These are phyloP conservation scores for Euleptes europaea DNA, from an alignment of 2,113 vertebrate species.

Conservation along the genomic window DNA sequence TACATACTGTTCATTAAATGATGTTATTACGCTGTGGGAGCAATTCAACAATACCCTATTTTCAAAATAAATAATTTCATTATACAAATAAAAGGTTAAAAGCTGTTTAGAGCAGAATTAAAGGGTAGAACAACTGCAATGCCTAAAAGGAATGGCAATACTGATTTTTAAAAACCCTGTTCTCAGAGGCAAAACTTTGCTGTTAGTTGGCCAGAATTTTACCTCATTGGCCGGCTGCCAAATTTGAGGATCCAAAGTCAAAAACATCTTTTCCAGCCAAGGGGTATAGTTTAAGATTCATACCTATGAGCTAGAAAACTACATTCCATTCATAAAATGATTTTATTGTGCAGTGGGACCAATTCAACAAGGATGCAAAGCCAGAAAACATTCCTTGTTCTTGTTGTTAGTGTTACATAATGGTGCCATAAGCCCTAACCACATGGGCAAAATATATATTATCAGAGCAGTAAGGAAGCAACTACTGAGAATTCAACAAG, in stretches of 20 bases:
- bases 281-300: conserved; percentile 3
- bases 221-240: not conserved
- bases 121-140: not conserved
- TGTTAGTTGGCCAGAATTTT: not conserved
- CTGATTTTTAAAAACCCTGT: not conserved
- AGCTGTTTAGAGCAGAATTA: not conserved
- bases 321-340: not conserved
- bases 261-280: not conserved
- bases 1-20: conserved; percentile 38
- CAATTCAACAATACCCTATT: conserved; percentile 18
- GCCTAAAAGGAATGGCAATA: not conserved
- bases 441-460: not conserved
- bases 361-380: not conserved
- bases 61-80: not conserved
- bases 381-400: not conserved
- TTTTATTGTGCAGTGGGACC: not conserved
- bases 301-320: not conserved
- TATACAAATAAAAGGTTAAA: not conserved
- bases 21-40: conserved; percentile 51
- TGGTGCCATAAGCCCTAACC: not conserved
- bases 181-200: not conserved
- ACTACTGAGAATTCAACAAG: too few species aligned
- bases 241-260: not conserved
- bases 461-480: too few species aligned
- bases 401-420: not conserved